A percentile compares a stretch with the other conserved stretches of the same genome.
Conservation (phyloP, 2,113 vertebrate genomes). For the Limnothrissa miodon region DNA sequence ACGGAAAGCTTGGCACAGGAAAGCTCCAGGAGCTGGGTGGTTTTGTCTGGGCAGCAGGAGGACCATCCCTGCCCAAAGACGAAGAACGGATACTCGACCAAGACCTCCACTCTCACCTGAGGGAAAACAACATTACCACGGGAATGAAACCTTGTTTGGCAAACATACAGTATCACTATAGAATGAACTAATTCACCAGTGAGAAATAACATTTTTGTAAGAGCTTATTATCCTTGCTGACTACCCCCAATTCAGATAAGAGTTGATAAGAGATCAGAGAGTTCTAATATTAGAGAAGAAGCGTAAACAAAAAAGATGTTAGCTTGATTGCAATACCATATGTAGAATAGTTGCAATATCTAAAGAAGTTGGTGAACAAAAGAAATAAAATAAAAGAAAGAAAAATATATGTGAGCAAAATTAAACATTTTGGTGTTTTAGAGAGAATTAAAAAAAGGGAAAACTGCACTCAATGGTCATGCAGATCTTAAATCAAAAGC, state of each 20-base stretch:
- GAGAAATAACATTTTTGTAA: neutral
- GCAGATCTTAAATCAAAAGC: too few species aligned
- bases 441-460: too few species aligned
- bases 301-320: neutral
- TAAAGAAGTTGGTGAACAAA: neutral
- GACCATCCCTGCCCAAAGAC: conserved; percentile 99
- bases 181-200: neutral
- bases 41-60: conserved; percentile 94
- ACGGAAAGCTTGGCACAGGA: conserved; percentile 96
- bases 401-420: neutral
- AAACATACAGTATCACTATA: neutral
- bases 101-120: conserved; percentile 97
- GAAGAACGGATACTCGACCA: conserved; percentile 98
- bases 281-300: neutral
- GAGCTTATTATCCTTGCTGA: neutral
- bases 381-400: neutral
- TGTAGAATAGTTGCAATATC: neutral
- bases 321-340: neutral
- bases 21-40: conserved; percentile 95
- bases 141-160: neutral
- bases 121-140: conserved; percentile 26
- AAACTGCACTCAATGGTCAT: too few species aligned
- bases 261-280: neutral
- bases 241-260: neutral
- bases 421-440: neutral